These are phyloP conservation scores for Thera britannica DNA, from an alignment of 2,888 invertebrate species.

Conservation along the genomic window DNA sequence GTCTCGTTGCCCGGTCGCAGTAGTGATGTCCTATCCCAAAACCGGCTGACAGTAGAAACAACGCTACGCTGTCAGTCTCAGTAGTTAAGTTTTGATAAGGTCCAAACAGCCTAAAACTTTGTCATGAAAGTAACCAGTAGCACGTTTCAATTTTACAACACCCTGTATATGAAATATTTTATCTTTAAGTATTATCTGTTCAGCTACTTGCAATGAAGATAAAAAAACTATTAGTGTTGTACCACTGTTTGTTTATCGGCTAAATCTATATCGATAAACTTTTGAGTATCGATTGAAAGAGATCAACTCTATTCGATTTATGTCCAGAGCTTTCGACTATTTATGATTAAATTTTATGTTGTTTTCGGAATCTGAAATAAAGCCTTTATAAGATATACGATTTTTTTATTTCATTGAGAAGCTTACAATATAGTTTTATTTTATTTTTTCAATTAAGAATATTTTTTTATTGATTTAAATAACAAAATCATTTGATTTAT, in stretches of 20 bases:
- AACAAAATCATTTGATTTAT: too few species aligned
- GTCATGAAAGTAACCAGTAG: not conserved
- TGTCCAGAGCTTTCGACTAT: constrained; percentile 46
- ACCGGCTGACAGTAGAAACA: too few species aligned
- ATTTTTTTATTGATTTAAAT: too few species aligned
- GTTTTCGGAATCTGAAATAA: constrained; percentile 34
- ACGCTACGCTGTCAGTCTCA: too few species aligned
- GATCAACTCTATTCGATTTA: constrained; percentile 49
- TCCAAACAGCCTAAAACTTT: too few species aligned
- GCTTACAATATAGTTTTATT: too few species aligned
- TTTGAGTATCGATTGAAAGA: constrained; percentile 46
- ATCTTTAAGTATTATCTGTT: constrained; percentile 62
- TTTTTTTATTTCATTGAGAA: too few species aligned
- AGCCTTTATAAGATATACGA: not conserved
- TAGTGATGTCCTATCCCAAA: too few species aligned
- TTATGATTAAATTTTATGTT: constrained; percentile 54
- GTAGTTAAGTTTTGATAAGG: too few species aligned
- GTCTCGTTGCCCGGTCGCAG: too few species aligned
- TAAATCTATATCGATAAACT: constrained; percentile 45
- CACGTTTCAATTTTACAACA: constrained; percentile 26
- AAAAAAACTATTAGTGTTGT: constrained; percentile 62
- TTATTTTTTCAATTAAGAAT: too few species aligned
- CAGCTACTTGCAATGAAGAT: constrained; percentile 42
- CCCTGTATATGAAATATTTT: constrained; percentile 72
- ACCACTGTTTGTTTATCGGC: constrained; percentile 59